phyloP scores from a whole-genome alignment of 2,113 vertebrate species.

The Delphinus delphis region DNA sequence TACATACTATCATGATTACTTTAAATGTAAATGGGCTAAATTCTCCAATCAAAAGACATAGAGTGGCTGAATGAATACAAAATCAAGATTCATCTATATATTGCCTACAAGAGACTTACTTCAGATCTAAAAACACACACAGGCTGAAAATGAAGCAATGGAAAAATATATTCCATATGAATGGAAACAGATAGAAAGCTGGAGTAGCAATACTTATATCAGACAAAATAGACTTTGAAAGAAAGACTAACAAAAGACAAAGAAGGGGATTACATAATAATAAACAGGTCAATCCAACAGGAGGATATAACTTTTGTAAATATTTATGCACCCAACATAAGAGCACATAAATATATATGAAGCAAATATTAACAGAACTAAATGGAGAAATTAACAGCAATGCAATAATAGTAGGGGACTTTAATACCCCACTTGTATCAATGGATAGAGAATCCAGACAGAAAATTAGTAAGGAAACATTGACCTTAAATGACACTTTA shows the following conservation, averaged over 20 bases:
- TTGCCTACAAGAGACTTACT: background rate
- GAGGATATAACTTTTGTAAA: background rate
- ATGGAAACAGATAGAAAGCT: background rate
- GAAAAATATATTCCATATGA: background rate
- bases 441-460: background rate
- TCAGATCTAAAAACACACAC: background rate
- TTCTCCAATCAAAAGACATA: background rate
- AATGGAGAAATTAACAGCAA: background rate
- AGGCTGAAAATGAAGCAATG: too few species aligned
- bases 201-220: background rate
- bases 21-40: background rate
- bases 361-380: background rate
- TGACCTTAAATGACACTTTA: background rate
- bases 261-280: background rate
- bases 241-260: background rate
- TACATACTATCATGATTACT: background rate
- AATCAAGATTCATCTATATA: background rate
- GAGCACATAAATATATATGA: background rate
- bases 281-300: background rate
- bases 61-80: background rate
- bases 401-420: background rate
- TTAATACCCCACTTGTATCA: background rate
- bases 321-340: background rate
- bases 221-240: background rate
- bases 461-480: background rate